Evolutionary conservation across 1,140 invertebrate genomes (phyloP).

Genomic region (Cotesia typhae): DNA sequence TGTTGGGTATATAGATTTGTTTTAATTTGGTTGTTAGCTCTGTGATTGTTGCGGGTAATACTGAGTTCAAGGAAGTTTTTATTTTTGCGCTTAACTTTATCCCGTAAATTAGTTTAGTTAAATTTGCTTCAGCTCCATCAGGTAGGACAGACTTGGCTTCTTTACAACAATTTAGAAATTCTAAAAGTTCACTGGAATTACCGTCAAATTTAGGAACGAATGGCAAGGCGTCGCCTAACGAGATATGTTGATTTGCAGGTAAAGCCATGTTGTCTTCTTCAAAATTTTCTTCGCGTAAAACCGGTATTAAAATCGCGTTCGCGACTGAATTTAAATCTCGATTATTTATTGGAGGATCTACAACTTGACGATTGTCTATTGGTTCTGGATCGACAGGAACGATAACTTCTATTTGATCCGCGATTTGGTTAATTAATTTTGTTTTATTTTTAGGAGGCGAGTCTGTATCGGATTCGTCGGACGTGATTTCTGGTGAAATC

Average conservation of each 20-base stretch:
- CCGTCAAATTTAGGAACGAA: conserved; percentile 1
- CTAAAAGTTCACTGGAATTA: background rate
- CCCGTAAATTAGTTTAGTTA: background rate
- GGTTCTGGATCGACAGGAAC: too few relatives aligned
- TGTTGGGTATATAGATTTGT: background rate
- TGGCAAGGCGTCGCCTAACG: background rate
- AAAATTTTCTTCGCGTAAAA: too few relatives aligned
- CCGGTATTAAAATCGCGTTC: too few relatives aligned
- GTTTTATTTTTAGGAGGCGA: too few relatives aligned
- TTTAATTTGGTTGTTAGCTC: background rate
- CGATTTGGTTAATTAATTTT: too few relatives aligned
- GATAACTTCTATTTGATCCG: too few relatives aligned
- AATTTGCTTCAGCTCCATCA: background rate
- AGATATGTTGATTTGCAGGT: background rate
- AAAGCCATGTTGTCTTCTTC: background rate
- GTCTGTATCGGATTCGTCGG: too few relatives aligned
- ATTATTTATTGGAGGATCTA: too few relatives aligned
- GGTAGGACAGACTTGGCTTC: background rate
- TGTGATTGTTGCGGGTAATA: background rate
- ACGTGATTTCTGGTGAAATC: too few relatives aligned
- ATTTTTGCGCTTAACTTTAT: background rate
- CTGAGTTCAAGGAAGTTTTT: background rate
- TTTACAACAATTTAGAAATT: background rate
- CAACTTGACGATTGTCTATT: too few relatives aligned
- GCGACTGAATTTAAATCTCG: too few relatives aligned